Evolutionary conservation across 2,113 vertebrate species (phyloP).

Genomic region (Phodopus roborovskii): DNA sequence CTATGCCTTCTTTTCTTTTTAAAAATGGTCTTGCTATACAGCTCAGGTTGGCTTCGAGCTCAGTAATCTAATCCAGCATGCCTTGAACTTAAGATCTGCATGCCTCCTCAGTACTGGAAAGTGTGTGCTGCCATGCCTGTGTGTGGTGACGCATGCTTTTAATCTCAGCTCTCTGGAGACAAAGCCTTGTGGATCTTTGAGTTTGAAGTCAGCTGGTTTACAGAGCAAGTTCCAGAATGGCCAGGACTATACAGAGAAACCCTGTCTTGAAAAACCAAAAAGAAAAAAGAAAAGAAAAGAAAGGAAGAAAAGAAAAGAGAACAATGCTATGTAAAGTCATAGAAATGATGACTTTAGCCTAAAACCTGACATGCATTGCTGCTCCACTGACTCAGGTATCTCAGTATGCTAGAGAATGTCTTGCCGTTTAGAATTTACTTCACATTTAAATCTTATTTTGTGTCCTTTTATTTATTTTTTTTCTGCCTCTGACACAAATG

Average conservation of each 20-base stretch:
- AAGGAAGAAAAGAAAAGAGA: not conserved
- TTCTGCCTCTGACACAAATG: conserved; percentile 52
- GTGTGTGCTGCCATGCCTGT: not conserved
- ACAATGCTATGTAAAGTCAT: conserved; percentile 14
- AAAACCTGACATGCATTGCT: not conserved
- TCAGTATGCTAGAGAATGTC: conserved; percentile 12
- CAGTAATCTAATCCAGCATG: not conserved
- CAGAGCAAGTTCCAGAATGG: not conserved
- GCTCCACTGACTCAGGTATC: not conserved
- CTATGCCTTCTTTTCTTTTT: not conserved
- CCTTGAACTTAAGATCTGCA: not conserved
- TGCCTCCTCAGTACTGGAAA: not conserved
- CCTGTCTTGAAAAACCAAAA: not conserved
- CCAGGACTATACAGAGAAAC: not conserved
- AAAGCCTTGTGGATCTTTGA: not conserved
- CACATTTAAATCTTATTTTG: conserved; percentile 52
- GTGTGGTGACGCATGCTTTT: not conserved
- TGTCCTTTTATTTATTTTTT: not conserved
- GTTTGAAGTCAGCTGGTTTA: not conserved
- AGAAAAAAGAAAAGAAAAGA: too few species aligned
- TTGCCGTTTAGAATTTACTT: conserved; percentile 58
- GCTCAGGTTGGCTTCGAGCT: not conserved
- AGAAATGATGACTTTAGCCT: conserved; percentile 45
- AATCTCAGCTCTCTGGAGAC: not conserved
- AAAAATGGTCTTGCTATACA: not conserved